phyloP scores from a whole-genome alignment of 2,797 vertebrate genomes.

The Takifugu ocellatus region DNA sequence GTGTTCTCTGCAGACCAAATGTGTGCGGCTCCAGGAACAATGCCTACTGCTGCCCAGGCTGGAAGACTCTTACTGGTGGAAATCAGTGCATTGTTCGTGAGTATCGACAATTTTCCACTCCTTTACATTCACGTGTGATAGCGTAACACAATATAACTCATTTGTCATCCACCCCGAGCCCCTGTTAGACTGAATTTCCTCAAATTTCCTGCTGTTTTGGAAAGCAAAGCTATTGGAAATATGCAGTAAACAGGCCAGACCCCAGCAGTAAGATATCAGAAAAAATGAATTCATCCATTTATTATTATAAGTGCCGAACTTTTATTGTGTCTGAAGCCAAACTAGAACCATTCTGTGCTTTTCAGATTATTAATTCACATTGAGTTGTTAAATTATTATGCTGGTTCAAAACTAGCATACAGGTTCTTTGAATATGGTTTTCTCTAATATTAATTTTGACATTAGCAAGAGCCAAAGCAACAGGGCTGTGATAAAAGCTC shows the following conservation, averaged over 20 bases:
- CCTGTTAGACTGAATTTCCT: neutral
- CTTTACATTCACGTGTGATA: constrained; percentile 1
- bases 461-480: too few relatives aligned
- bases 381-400: too few relatives aligned
- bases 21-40: constrained; percentile 95
- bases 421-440: too few relatives aligned
- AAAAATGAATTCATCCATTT: neutral
- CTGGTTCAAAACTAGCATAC: too few relatives aligned
- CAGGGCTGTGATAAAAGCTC: too few relatives aligned
- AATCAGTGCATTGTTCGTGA: constrained; percentile 99
- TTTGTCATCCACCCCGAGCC: neutral
- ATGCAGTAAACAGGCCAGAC: too few relatives aligned
- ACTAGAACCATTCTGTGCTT: neutral
- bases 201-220: neutral
- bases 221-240: too few relatives aligned
- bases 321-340: neutral
- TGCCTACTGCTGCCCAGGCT: constrained; percentile 96
- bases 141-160: neutral
- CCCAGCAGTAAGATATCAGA: too few relatives aligned
- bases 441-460: too few relatives aligned
- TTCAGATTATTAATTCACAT: neutral
- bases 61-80: constrained; percentile 97
- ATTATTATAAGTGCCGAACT: neutral
- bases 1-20: constrained; percentile 82
- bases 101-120: constrained; percentile 55